These are phyloP conservation scores for Aotus griseimembra DNA, from an alignment of 2,797 vertebrate genomes.

Conservation along the genomic window DNA sequence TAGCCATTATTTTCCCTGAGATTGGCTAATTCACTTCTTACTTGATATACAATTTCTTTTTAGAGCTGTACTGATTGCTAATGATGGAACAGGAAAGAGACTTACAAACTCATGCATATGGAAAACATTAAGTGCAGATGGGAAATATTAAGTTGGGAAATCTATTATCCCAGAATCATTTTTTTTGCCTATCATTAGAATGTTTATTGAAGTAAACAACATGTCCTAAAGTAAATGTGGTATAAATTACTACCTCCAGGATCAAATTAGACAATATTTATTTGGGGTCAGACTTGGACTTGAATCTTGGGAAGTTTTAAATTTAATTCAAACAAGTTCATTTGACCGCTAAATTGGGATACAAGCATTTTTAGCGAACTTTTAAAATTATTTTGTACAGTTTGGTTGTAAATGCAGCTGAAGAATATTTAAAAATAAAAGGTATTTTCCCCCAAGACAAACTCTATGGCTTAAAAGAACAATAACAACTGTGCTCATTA, in stretches of 20 bases:
- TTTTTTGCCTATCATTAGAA: background rate
- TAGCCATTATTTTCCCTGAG: background rate
- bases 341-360: background rate
- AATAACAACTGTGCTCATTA: background rate
- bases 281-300: background rate
- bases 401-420: background rate
- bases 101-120: background rate
- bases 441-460: background rate
- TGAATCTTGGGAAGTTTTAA: slow-evolving; percentile 36
- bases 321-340: slow-evolving; percentile 24
- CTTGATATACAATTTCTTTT: slow-evolving; percentile 24
- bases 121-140: background rate
- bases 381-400: slow-evolving; percentile 18
- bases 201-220: background rate
- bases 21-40: slow-evolving; percentile 36
- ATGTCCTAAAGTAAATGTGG: background rate
- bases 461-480: background rate
- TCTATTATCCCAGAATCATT: background rate
- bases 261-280: slow-evolving; percentile 37
- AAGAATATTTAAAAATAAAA: background rate
- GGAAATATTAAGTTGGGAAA: background rate
- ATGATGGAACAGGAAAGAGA: background rate
- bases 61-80: background rate
- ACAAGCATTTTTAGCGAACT: background rate
- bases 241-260: background rate